Evolutionary conservation across 64 coral and sea anemone species (phyloP).

Genomic region (Porites lutea): DNA sequence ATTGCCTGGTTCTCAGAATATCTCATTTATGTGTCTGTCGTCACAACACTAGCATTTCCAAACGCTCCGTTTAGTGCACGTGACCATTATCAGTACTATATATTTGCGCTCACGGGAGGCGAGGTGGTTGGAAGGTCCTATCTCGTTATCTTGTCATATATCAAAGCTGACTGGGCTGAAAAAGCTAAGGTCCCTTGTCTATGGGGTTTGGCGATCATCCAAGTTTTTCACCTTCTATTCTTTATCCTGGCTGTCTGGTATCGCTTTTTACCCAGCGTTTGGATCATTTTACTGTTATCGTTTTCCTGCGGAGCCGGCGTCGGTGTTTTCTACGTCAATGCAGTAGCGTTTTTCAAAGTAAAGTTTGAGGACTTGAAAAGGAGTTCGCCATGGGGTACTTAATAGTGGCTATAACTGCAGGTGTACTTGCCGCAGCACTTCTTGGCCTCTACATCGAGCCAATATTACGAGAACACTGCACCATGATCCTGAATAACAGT

Average conservation of each 20-base stretch:
- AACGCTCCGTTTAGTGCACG: slow-evolving; percentile 63
- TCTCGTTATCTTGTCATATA: slow-evolving; percentile 45
- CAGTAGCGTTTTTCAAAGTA: slow-evolving; percentile 37
- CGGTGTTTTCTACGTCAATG: slow-evolving; percentile 60
- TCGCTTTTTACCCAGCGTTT: slow-evolving; percentile 57
- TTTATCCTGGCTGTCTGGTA: slow-evolving; percentile 64
- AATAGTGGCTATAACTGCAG: slow-evolving; percentile 9
- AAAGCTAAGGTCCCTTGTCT: slow-evolving; percentile 48
- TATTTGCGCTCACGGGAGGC: slow-evolving; percentile 40
- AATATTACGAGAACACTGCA: slow-evolving; percentile 53
- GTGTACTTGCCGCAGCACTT: slow-evolving; percentile 28
- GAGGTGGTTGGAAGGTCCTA: slow-evolving; percentile 67
- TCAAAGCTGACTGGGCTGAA: slow-evolving; percentile 40
- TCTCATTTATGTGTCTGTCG: slow-evolving; percentile 42
- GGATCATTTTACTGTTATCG: slow-evolving; percentile 23
- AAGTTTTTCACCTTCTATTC: slow-evolving; percentile 56
- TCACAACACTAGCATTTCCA: slow-evolving; percentile 71
- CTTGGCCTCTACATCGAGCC: slow-evolving; percentile 59
- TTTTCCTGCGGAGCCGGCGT: slow-evolving; percentile 20
- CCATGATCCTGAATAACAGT: slow-evolving; percentile 22
- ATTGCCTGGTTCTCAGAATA: slow-evolving; percentile 71
- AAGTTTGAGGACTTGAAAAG: slow-evolving; percentile 28
- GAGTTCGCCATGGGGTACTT: slow-evolving; percentile 79
- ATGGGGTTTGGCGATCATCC: slow-evolving; percentile 51
- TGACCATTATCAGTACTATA: slow-evolving; percentile 81